phyloP scores from a whole-genome alignment of 2,888 invertebrate genomes.

The Caenorhabditis sulstoni region DNA sequence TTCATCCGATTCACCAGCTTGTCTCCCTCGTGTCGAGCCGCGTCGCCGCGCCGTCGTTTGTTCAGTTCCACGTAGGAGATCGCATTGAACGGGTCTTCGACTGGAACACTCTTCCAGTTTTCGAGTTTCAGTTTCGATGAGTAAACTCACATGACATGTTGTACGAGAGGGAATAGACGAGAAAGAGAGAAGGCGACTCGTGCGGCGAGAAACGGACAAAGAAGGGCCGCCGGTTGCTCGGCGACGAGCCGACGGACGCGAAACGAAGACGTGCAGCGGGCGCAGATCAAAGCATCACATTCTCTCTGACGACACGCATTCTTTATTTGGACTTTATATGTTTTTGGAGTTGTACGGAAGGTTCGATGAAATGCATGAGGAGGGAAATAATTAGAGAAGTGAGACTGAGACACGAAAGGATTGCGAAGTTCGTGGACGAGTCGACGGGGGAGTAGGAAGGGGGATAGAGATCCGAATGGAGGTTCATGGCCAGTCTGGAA shows the following conservation, averaged over 20 bases:
- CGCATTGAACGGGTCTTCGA: constrained; percentile 70
- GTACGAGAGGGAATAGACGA: constrained; percentile 13
- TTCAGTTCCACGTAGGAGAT: constrained; percentile 75
- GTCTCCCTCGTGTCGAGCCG: constrained; percentile 64
- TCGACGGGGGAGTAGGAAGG: constrained; percentile 36
- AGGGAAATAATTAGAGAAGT: constrained; percentile 42
- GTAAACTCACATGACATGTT: constrained; percentile 47
- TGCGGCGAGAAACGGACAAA: constrained; percentile 16
- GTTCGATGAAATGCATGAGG: constrained; percentile 50
- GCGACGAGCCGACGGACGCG: background rate
- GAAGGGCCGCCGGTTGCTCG: background rate
- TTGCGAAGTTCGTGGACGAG: constrained; percentile 28
- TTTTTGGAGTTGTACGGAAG: constrained; percentile 45
- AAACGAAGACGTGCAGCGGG: background rate
- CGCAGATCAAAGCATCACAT: constrained; percentile 15
- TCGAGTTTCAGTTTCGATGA: background rate
- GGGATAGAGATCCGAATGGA: constrained; percentile 54
- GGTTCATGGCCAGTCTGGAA: constrained; percentile 46
- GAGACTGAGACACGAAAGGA: constrained; percentile 26
- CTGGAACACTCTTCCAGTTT: constrained; percentile 5
- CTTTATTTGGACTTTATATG: constrained; percentile 39
- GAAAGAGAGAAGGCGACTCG: background rate
- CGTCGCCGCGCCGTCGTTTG: constrained; percentile 69
- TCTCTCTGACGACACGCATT: background rate
- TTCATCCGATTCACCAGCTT: constrained; percentile 64